Base-by-base conservation (phyloP, 2,797 vertebrate species). In the Jordanella pulchra region DNA sequence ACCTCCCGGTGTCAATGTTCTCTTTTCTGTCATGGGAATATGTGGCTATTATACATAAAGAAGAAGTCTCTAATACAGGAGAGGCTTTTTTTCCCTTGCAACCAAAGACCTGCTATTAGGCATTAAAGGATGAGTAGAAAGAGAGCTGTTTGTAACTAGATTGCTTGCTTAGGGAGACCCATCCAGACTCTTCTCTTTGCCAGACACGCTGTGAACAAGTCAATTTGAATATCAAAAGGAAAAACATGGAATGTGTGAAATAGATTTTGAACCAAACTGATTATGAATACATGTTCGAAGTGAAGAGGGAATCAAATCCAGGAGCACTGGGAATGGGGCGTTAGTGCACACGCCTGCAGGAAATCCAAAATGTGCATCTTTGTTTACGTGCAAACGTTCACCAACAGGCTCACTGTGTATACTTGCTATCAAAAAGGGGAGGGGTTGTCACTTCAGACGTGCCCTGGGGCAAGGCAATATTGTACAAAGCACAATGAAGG, bases 161-260 rank as follows among this genome's bases (percentile, higher is more conserved):
- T 69, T 75, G 68, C 69, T 65, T 60, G 71, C 39, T 28, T 51
- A 47, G 35, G 30, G 61, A 60, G 77, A 73, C 65, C 73, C 71
- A 55, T 67, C 12, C 51, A 56, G 76, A 67, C 55, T 67, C 75
- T 54, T 87, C 84, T 90, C 84, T 87, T 87, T 76, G 79, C 73
- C 0, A 60, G 78, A 80, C 77, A 65, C 42, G 67, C 42, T 67
- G 79, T 63, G 81, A 86, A 83, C 48, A 68, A 81, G 72, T 53
- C 64, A n/a, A 86, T 84, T 90, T 92, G 87, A 91, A 90, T 89
- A 89, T 89, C 80, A 90, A 91, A 90, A 82, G 84, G 60, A 7
- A 35, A 81, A 82, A 71, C 60, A 44, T 51, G 69, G 68, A 86
- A 83, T 69, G 86, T 87, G 83, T 84, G 82, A 89, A 91, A 89